Evolutionary conservation across 2,113 vertebrate species (phyloP), one percentile per base, ranked within the genome.

Genomic region (Motacilla alba): DNA sequence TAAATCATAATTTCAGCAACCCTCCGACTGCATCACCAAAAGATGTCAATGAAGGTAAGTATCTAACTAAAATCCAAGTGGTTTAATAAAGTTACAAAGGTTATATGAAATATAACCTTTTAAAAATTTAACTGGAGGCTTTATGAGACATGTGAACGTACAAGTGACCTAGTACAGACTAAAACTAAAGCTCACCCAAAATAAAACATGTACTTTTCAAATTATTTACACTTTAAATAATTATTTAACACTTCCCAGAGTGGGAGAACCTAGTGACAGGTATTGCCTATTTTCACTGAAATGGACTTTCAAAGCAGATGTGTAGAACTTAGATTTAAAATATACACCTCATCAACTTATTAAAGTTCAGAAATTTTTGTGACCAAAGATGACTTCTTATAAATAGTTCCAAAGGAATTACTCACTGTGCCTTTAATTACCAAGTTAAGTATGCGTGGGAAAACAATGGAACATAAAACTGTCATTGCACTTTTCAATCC

Each of bases 41-140:
- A 86, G 95, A 97, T 35, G 18, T 47, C 35, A 84, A 3, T 19
- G 56, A 97, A 96, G 95, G 96, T 97, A 97, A 93, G 53, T 3
- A 14, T 20, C 18, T n/a, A 53, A 58, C 37, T 63, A 1, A 62
- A 77, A 33, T 18, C 14, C 31, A 91, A 21, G 5, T 26, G 30
- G 14, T 21, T 82, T 58, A 67, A 84, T 39, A 66, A 68, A 83
- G 37, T 52, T n/a, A 69, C 58, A 83, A 76, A 58, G 7, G 17
- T 35, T 35, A 35, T 35, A 35, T 81, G 46, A 77, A 74, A 63
- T 77, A 11, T 70, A 27, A 31, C 7, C 2, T 11, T 58, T 53
- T 15, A 10, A 2, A 43, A 31, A 47, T 27, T 63, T 47, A 87
- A 74, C 35, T 28, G 23, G 12, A 86, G 5, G 56, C 27, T 80